Percentiles rank a stretch among this genome's conserved stretches.
Evolutionary conservation across 1,140 invertebrate species (phyloP).

Genomic region (Leguminivora glycinivorella): DNA sequence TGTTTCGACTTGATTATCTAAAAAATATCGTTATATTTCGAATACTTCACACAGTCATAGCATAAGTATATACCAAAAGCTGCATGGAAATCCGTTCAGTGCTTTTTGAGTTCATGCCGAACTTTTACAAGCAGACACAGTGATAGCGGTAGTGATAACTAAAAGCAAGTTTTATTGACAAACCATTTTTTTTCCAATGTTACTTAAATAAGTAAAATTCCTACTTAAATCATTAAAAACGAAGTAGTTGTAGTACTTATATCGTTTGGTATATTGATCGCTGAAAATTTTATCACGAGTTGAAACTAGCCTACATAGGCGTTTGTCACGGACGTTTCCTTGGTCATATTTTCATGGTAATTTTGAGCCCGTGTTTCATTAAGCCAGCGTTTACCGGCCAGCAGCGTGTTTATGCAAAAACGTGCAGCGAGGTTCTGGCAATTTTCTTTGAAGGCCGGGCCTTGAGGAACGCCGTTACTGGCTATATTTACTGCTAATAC

Average conservation of each 20-base stretch:
- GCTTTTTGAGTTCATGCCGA: no score
- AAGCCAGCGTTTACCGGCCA: conserved; percentile 36
- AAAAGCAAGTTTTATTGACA: no score
- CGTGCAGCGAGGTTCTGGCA: conserved; percentile 30
- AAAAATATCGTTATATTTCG: no score
- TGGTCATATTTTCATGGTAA: conserved; percentile 29
- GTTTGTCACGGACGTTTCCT: conserved; percentile 22
- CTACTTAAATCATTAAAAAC: no score
- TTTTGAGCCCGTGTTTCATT: conserved; percentile 37
- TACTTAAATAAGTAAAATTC: no score
- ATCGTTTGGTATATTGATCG: not conserved
- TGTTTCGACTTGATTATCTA: no score
- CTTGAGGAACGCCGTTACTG: not conserved
- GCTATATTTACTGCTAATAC: conserved; percentile 25
- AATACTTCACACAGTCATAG: no score
- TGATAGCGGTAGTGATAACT: no score
- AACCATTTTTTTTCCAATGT: no score
- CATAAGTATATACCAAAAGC: no score
- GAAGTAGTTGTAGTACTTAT: no score
- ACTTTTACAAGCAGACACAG: not conserved
- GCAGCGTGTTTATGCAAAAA: conserved; percentile 42
- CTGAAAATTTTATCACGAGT: not conserved
- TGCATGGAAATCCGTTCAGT: no score
- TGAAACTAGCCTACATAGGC: not conserved
- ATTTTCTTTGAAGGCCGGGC: conserved; percentile 41